Percentiles rank a stretch among this genome's conserved stretches.
Conservation (phyloP, 2,113 vertebrate species). For the Pygoscelis adeliae region DNA sequence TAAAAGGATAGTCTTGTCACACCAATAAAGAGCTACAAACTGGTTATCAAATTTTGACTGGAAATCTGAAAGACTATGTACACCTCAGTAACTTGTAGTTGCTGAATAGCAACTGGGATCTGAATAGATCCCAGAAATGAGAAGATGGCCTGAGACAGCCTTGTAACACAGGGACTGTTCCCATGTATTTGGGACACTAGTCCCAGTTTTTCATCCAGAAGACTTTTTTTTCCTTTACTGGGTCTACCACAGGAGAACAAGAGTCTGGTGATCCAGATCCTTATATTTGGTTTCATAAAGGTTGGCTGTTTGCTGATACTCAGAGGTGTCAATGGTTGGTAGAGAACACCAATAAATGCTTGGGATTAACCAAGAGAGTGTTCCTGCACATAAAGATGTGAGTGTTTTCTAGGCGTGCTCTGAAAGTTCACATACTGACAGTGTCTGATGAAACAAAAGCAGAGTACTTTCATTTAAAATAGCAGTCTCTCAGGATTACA, state of each 20-base stretch:
- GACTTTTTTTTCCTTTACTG: background rate
- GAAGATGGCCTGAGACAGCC: background rate
- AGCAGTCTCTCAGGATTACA: background rate
- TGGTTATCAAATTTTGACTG: background rate
- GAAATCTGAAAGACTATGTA: background rate
- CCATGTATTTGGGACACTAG: background rate
- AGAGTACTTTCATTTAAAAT: background rate
- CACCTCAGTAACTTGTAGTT: background rate
- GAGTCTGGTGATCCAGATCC: background rate
- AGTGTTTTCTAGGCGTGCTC: background rate
- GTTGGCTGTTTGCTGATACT: background rate
- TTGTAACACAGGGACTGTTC: background rate
- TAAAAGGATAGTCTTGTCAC: background rate
- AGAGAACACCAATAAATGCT: background rate
- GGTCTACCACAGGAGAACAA: background rate
- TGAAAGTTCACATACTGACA: background rate
- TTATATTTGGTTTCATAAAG: background rate
- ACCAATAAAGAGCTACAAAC: background rate
- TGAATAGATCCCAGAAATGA: background rate
- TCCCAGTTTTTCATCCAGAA: background rate
- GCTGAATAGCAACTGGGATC: too few relatives aligned
- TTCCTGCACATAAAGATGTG: background rate
- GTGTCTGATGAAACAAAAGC: background rate
- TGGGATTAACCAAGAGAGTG: background rate
- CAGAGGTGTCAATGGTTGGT: background rate